These are phyloP conservation scores for Heteronetta atricapilla DNA, from an alignment of 2,113 vertebrate genomes.

Conservation along the genomic window DNA sequence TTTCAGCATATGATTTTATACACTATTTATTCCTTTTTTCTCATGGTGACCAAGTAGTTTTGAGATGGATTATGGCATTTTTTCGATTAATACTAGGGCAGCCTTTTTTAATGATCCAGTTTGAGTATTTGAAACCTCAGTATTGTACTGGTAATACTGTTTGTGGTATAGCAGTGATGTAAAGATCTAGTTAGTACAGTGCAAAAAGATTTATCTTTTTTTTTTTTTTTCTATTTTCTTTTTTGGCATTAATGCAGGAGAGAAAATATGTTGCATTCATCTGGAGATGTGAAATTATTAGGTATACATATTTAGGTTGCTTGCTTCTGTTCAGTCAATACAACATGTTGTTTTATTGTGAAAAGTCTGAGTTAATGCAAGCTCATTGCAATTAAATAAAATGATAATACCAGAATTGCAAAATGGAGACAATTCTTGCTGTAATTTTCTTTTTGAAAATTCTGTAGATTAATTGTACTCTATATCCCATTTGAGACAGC, in stretches of 20 bases:
- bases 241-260: neutral
- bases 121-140: neutral
- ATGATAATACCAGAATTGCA: neutral
- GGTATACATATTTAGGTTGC: neutral
- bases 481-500: neutral
- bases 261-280: neutral
- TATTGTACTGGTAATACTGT: neutral
- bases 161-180: neutral
- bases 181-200: neutral
- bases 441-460: neutral
- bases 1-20: constrained; percentile 18
- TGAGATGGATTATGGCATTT: neutral
- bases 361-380: neutral
- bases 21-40: neutral
- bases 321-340: neutral
- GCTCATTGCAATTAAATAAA: neutral
- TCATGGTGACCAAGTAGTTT: neutral
- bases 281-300: neutral
- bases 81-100: neutral
- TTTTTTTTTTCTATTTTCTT: neutral
- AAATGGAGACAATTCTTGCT: neutral
- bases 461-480: neutral
- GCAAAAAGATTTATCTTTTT: neutral
- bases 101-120: neutral
- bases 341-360: neutral